Conservation (phyloP, 2,113 vertebrate species). For the Chaenocephalus aceratus region DNA sequence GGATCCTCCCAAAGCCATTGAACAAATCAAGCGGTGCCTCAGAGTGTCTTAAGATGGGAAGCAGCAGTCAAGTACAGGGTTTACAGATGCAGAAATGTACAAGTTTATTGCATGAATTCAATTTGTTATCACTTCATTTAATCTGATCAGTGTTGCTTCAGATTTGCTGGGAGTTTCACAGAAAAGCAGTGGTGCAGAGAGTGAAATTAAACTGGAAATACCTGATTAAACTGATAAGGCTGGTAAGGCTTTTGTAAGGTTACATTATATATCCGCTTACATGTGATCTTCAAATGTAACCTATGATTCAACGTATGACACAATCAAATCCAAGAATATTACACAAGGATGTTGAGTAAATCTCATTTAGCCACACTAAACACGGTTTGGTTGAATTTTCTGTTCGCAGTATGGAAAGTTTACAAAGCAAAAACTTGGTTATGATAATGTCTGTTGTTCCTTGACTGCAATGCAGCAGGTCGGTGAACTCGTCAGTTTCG, state of each 20-base stretch:
- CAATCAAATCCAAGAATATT: neutral
- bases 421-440: constrained; percentile 39
- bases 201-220: constrained; percentile 57
- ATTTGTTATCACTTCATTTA: constrained; percentile 13
- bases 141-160: constrained; percentile 39
- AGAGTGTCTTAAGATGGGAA: constrained; percentile 38
- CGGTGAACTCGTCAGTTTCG: constrained; percentile 26
- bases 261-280: neutral
- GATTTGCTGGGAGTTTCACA: constrained; percentile 19
- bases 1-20: constrained; percentile 71
- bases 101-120: constrained; percentile 2
- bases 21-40: constrained; percentile 74
- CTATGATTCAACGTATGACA: constrained; percentile 1
- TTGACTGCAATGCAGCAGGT: constrained; percentile 29
- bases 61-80: constrained; percentile 48
- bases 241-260: constrained; percentile 15
- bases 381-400: neutral
- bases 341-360: neutral
- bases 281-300: neutral
- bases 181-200: neutral
- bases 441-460: constrained; percentile 8
- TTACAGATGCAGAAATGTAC: constrained; percentile 46
- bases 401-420: constrained; percentile 38
- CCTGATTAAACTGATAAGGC: constrained; percentile 32
- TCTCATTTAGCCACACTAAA: constrained; percentile 36